Evolutionary conservation across 1,140 invertebrate genomes (phyloP), one percentile per base, ranked within the genome.

Genomic region (Brachystomella parvula): DNA sequence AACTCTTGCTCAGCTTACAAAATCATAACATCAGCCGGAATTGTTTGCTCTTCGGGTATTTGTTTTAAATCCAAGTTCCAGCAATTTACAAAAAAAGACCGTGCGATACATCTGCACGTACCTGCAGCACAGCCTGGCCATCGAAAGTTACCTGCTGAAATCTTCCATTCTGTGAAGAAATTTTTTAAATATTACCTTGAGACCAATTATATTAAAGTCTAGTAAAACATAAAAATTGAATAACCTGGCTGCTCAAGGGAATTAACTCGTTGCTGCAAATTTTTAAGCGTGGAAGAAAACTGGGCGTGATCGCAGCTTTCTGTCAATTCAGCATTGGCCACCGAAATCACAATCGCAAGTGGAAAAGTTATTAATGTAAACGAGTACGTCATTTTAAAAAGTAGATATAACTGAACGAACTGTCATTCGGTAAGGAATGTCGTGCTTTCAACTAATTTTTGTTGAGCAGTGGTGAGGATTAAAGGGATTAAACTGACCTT

Each of bases 41-140:
- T 53, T 53, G 49, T 53, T 53, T 53, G 49, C 6, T 53, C 3
- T 26, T 53, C 49, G 9, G 49, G 49, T n/a, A 53, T 53, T n/a
- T 53, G 49, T 15, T 53, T 9, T 6, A 53, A 53, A 26, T 9
- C 6, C 49, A 53, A 24, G 24, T 24, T 9, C 9, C 24, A 53
- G 24, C 49, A 53, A 24, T 24, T 53, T 6, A 53, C 49, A 53
- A 21, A 53, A 53, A 53, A 53, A 3, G 49, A 12, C 24, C 9
- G 49, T 12, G 49, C 9, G 15, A 9, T 26, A 24, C 49, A 53
- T n/a, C 49, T 53, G 24, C 49, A 53, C 6, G 49, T 9, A 26
- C 49, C 49, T 53, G 9, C 24, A 6, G 6, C 24, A 21, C 49
- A 53, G 24, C 3, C 49, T 24, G 15, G 15, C 49, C 49, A 53